Evolutionary conservation across 2,113 vertebrate species (phyloP).

Genomic region (Panurus biarmicus): DNA sequence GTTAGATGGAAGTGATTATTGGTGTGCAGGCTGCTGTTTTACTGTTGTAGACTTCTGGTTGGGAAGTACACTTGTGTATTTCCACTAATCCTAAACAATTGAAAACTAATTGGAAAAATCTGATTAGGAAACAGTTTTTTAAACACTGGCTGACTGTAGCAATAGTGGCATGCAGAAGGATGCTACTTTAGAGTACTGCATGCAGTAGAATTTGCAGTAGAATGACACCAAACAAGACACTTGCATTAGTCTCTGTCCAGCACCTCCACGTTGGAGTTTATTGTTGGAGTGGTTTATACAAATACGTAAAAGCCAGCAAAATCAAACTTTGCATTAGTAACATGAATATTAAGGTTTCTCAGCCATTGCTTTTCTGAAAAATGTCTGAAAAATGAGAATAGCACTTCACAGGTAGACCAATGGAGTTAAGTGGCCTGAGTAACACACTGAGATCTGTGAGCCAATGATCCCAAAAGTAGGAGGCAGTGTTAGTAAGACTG

Average conservation of each 20-base stretch:
- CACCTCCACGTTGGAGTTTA: neutral
- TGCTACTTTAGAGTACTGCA: neutral
- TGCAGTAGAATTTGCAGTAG: neutral
- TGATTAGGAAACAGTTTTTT: neutral
- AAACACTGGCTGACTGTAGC: neutral
- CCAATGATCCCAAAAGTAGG: neutral
- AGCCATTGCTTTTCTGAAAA: neutral
- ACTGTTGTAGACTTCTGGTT: neutral
- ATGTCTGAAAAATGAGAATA: neutral
- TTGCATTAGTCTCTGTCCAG: neutral
- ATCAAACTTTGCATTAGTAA: neutral
- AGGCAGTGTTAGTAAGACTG: neutral
- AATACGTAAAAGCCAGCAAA: neutral
- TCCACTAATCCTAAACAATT: neutral
- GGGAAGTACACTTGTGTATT: neutral
- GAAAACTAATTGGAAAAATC: neutral
- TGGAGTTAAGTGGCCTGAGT: neutral
- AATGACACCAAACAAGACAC: neutral
- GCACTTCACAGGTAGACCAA: neutral
- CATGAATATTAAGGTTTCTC: neutral
- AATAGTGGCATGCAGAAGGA: neutral
- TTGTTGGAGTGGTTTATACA: neutral
- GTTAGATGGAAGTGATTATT: neutral
- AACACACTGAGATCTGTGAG: neutral
- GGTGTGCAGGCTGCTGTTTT: neutral